phyloP scores from a whole-genome alignment of 64 coral and sea anemone species.

The Anthopleura sola region DNA sequence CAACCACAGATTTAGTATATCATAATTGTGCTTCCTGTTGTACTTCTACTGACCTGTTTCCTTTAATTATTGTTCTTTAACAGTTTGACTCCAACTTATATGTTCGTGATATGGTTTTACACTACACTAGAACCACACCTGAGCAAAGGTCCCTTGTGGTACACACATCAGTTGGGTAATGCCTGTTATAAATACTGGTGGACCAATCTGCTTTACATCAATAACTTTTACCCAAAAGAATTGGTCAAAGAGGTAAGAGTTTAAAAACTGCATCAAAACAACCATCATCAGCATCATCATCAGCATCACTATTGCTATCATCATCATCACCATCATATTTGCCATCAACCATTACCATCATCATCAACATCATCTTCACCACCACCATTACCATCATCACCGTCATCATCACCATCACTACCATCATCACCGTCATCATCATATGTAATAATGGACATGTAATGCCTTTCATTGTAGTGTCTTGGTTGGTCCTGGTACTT shows the following conservation, averaged over 20 bases:
- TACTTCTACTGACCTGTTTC: not conserved
- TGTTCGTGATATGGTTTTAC: constrained; percentile 57
- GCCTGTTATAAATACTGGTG: constrained; percentile 47
- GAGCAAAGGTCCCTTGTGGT: constrained; percentile 44
- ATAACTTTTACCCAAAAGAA: constrained; percentile 45
- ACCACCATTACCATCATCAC: too few relatives aligned
- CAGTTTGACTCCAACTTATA: constrained; percentile 59
- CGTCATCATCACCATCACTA: too few relatives aligned
- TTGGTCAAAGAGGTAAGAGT: constrained; percentile 17
- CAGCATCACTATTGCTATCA: too few relatives aligned
- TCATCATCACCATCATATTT: too few relatives aligned
- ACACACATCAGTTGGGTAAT: constrained; percentile 15
- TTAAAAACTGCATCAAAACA: too few relatives aligned
- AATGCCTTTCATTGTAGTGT: constrained; percentile 39
- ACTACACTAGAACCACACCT: constrained; percentile 18
- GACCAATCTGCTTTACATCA: constrained; percentile 67
- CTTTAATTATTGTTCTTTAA: not conserved
- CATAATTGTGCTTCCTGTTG: not conserved
- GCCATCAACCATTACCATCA: too few relatives aligned
- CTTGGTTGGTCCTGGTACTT: constrained; percentile 71
- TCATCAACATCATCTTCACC: too few relatives aligned
- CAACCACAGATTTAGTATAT: too few relatives aligned
- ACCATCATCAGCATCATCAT: too few relatives aligned
- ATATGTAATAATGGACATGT: too few relatives aligned
- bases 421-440: too few relatives aligned